Conservation (phyloP, 30 jellyfish, hydroid and myxozoan genomes). For the Aurelia sp. region DNA sequence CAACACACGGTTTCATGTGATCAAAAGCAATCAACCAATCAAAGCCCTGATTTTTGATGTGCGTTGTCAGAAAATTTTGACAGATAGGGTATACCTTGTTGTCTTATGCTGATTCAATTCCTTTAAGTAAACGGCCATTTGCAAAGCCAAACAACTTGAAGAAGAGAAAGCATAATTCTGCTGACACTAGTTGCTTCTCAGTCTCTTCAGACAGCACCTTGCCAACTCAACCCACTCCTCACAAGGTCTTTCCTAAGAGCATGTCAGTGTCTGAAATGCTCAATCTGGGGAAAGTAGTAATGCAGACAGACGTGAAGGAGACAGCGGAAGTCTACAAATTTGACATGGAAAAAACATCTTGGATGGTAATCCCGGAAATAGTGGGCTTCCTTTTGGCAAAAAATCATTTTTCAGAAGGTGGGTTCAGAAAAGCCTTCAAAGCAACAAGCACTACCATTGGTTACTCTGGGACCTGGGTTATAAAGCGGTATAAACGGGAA, state of each 20-base stretch:
- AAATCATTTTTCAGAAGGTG: constrained; percentile 9
- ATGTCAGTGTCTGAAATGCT: background rate
- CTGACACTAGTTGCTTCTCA: too few species aligned
- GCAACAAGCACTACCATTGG: background rate
- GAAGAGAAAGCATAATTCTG: too few species aligned
- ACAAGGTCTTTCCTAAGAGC: background rate
- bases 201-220: too few species aligned
- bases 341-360: constrained; percentile 1
- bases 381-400: constrained; percentile 8
- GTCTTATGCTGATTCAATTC: too few species aligned
- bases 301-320: background rate
- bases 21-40: background rate
- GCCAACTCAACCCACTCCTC: too few species aligned
- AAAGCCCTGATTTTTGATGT: constrained; percentile 2
- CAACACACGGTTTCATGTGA: constrained; percentile 2
- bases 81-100: too few species aligned
- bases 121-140: too few species aligned
- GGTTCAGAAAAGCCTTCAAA: constrained; percentile 32
- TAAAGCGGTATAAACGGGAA: too few species aligned
- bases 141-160: too few species aligned
- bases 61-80: too few species aligned
- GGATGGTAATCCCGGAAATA: background rate
- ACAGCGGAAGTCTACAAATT: background rate
- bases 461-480: too few species aligned
- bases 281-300: constrained; percentile 4